Evolutionary conservation across 2,797 vertebrate genomes (phyloP).

Genomic region (Sebastes trivittatus): DNA sequence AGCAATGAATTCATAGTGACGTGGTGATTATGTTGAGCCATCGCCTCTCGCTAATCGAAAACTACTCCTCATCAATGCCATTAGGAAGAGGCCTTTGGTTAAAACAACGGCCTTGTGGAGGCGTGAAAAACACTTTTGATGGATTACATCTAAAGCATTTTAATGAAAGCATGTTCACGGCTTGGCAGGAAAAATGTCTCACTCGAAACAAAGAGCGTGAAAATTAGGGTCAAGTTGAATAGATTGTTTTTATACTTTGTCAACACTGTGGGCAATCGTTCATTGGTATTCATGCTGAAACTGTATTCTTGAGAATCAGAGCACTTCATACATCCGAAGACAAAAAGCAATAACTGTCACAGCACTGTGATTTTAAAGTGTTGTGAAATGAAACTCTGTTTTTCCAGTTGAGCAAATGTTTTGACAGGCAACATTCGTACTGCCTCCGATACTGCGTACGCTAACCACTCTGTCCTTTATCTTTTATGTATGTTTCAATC

Average conservation of each 20-base stretch:
- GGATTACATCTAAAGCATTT: slow-evolving; percentile 7
- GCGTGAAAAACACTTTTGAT: slow-evolving; percentile 21
- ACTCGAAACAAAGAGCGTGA: neutral
- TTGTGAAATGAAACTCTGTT: neutral
- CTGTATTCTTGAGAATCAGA: slow-evolving; percentile 4
- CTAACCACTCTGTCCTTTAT: neutral
- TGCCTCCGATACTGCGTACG: neutral
- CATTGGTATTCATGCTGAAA: slow-evolving; percentile 13
- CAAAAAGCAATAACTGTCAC: neutral
- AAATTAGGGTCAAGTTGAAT: slow-evolving; percentile 25
- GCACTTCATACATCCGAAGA: neutral
- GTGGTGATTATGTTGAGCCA: neutral
- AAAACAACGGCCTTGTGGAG: neutral
- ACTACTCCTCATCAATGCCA: neutral
- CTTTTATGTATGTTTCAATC: neutral
- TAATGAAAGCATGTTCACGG: neutral
- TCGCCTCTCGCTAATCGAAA: neutral
- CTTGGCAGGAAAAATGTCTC: neutral
- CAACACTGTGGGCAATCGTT: neutral
- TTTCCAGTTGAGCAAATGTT: neutral
- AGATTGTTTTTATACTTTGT: slow-evolving; percentile 1
- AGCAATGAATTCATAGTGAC: neutral
- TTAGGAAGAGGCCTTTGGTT: neutral
- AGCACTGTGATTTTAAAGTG: neutral
- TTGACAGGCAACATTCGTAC: neutral